These are phyloP conservation scores for Halocaridina rubra DNA, from an alignment of 2,888 invertebrate genomes.

Conservation along the genomic window DNA sequence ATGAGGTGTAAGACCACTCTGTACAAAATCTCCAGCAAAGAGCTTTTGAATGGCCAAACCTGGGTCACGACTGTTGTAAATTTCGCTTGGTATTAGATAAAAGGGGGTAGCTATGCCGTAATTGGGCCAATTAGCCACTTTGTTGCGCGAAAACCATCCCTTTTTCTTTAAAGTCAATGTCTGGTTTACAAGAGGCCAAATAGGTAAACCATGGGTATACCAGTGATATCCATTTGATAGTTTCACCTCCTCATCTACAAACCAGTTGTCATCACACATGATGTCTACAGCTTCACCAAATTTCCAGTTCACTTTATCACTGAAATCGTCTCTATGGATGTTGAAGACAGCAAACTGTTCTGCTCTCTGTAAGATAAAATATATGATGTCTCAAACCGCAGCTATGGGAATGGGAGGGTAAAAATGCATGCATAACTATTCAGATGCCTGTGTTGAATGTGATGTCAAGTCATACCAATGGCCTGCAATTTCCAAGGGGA, in stretches of 20 bases:
- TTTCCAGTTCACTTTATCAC: neutral
- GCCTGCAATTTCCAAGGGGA: too few species aligned
- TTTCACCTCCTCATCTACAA: neutral
- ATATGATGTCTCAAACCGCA: too few species aligned
- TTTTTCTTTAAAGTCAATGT: neutral
- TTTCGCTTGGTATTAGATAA: neutral
- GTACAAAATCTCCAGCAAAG: neutral
- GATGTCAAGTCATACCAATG: too few species aligned
- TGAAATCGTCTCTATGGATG: neutral
- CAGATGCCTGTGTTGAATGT: too few species aligned
- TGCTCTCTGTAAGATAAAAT: neutral
- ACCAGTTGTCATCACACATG: neutral
- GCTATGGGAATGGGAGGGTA: too few species aligned
- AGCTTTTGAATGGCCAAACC: conserved; percentile 11
- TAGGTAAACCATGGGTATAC: conserved; percentile 33
- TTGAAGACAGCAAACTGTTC: neutral
- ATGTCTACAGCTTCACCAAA: neutral
- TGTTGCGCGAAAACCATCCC: neutral
- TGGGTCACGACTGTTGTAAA: conserved; percentile 7
- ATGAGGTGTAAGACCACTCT: neutral
- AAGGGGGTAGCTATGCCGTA: conserved; percentile 28
- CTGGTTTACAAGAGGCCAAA: conserved; percentile 35
- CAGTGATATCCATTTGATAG: neutral
- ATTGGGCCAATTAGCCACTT: conserved; percentile 24
- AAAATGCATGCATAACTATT: too few species aligned